These are phyloP conservation scores for Drosophila ananassae DNA, from an alignment of 1,140 invertebrate genomes.

Conservation along the genomic window DNA sequence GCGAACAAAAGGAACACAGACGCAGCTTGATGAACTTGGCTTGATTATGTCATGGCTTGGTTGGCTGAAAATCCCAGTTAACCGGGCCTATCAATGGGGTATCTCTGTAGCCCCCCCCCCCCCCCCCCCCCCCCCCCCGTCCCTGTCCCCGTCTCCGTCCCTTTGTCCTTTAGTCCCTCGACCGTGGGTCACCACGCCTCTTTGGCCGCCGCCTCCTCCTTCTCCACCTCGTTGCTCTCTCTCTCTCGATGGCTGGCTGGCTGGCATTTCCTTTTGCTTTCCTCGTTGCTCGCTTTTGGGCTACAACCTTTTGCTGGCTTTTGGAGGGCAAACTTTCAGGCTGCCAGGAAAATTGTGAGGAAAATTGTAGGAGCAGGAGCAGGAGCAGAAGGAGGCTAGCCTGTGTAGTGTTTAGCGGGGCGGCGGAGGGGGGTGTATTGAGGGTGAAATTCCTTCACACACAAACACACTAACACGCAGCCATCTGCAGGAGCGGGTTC, in stretches of 20 bases:
- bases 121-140: neutral
- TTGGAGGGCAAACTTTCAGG: constrained; percentile 73
- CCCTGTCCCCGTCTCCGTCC: neutral
- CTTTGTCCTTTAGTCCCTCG: neutral
- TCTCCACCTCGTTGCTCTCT: neutral
- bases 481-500: constrained; percentile 21
- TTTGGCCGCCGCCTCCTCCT: neutral
- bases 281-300: constrained; percentile 32
- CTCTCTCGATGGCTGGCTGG: neutral
- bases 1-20: neutral
- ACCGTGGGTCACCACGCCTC: constrained; percentile 2
- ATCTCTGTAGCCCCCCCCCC: constrained; percentile 7
- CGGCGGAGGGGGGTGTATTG: neutral
- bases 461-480: neutral
- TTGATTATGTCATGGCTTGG: constrained; percentile 45
- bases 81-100: constrained; percentile 45
- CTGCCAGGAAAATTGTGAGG: constrained; percentile 5
- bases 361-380: constrained; percentile 5
- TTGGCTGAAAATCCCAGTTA: constrained; percentile 42
- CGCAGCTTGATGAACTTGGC: constrained; percentile 45
- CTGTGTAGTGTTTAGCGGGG: neutral
- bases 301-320: constrained; percentile 73
- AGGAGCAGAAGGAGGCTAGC: neutral
- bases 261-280: constrained; percentile 3
- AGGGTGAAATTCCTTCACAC: constrained; percentile 25